Evolutionary conservation across 2,888 invertebrate genomes (phyloP), one percentile per base, ranked within the genome.

Genomic region (Caenorhabditis parvicauda): DNA sequence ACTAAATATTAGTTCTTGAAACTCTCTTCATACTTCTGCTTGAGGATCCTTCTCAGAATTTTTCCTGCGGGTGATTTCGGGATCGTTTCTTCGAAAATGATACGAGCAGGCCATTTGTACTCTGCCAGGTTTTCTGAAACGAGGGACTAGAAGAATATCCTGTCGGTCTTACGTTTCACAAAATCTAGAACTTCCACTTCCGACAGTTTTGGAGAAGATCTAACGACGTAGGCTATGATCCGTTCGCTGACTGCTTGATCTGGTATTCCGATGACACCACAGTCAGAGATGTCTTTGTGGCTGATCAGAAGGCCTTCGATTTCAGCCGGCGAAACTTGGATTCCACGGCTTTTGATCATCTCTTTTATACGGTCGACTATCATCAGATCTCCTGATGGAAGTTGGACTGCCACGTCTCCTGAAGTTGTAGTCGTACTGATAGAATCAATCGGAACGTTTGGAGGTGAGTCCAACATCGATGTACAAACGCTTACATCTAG

Each of bases 41-140:
- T n/a, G n/a, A 81, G 58, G 29, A 70, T 46, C 51, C 88, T 87
- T 66, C 89, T 85, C 77, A 89, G 82, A 41, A 90, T 89, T 83
- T 90, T 90, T 3, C 90, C 90, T 2, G 88, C 87, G 0, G 87
- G 86, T 72, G 88, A 89, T 80, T 89, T 87, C 0, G 90, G 90
- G 73, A 90, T 88, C 1, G 84, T 72, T 1, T 87, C 86, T 22
- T 89, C 82, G 79, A 90, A 88, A 44, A 85, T 84, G 2, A 90
- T 87, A 1, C 89, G 81, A 29, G 88, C 86, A 49, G 92, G 83
- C 21, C 86, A 86, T 79, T 92, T 92, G 80, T 88, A 90, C 6
- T 87, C 85, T 0, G 90, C 87, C 0, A 91, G 89, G 83, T 87
- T 87, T 42, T 85, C 84, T 38, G 85, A 58, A 75, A 5, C 17